A percentile compares a stretch with the other conserved stretches of the same genome.
phyloP scores from a whole-genome alignment of 2,888 invertebrate genomes.

The Dolichopus griseipennis region DNA sequence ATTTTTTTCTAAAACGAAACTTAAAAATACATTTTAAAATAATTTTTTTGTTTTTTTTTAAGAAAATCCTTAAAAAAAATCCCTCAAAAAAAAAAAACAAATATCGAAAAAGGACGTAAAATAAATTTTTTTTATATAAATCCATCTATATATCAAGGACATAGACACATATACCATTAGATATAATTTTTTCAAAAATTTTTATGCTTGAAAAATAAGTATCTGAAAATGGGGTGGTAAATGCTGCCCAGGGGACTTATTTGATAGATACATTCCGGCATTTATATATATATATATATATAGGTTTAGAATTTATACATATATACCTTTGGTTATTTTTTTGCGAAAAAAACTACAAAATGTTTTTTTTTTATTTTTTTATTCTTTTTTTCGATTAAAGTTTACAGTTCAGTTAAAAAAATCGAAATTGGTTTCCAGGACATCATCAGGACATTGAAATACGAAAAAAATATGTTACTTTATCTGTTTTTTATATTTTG shows the following conservation, averaged over 20 bases:
- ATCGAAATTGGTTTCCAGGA: neutral
- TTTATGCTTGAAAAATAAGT: constrained; percentile 20
- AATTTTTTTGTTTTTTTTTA: too few relatives aligned
- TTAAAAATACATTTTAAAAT: too few relatives aligned
- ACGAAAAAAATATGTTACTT: neutral
- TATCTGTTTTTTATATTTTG: neutral
- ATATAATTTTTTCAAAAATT: too few relatives aligned
- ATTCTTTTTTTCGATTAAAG: too few relatives aligned
- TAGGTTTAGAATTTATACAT: too few relatives aligned
- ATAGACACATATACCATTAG: too few relatives aligned
- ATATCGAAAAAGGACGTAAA: neutral
- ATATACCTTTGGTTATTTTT: neutral
- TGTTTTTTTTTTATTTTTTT: too few relatives aligned
- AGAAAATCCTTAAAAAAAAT: too few relatives aligned
- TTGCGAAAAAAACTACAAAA: neutral
- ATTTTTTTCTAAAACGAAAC: too few relatives aligned
- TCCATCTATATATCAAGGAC: too few relatives aligned
- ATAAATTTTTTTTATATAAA: too few relatives aligned
- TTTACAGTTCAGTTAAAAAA: constrained; percentile 2
- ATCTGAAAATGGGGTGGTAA: constrained; percentile 40
- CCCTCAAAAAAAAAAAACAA: neutral
- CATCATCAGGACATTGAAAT: neutral
- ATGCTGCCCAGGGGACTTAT: constrained; percentile 42
- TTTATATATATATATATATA: neutral
- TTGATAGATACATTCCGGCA: constrained; percentile 36